A percentile compares a stretch with the other conserved stretches of the same genome.
Conservation (phyloP, 2,888 invertebrate species). For the Luperina testacea region DNA sequence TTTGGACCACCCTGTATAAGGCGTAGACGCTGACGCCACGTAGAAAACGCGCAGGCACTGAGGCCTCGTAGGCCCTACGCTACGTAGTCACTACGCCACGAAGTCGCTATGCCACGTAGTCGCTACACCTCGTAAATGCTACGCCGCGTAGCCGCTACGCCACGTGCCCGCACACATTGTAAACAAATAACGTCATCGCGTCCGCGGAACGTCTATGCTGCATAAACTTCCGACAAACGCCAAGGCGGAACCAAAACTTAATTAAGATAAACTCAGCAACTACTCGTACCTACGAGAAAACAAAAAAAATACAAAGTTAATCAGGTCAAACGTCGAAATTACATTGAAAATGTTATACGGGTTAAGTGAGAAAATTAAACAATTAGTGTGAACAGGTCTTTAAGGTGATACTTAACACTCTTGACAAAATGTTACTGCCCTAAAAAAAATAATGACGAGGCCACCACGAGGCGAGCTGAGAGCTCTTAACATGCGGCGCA, state of each 20-base stretch:
- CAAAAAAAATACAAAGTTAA: slow-evolving; percentile 20
- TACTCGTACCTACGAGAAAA: background rate
- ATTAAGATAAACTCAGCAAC: background rate
- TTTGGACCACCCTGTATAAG: no score
- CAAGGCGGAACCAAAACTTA: background rate
- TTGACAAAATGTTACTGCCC: slow-evolving; percentile 55
- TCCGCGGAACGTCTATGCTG: background rate
- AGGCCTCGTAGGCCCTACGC: background rate
- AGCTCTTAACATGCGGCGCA: slow-evolving; percentile 32
- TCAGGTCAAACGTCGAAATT: slow-evolving; percentile 24
- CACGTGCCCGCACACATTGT: background rate
- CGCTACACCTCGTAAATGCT: background rate
- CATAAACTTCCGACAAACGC: background rate
- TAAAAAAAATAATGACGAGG: slow-evolving; percentile 59
- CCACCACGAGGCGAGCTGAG: slow-evolving; percentile 36
- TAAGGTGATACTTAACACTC: slow-evolving; percentile 37
- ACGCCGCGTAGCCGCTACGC: background rate
- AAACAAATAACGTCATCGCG: background rate
- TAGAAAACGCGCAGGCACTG: background rate
- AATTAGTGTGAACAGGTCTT: slow-evolving; percentile 39
- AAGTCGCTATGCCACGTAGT: background rate
- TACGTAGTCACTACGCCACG: background rate
- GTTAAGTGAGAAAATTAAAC: slow-evolving; percentile 28
- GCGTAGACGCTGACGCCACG: background rate
- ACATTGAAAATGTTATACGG: slow-evolving; percentile 18